Conservation (phyloP, 2,888 invertebrate species). For the Drosophila parthenogenetica region DNA sequence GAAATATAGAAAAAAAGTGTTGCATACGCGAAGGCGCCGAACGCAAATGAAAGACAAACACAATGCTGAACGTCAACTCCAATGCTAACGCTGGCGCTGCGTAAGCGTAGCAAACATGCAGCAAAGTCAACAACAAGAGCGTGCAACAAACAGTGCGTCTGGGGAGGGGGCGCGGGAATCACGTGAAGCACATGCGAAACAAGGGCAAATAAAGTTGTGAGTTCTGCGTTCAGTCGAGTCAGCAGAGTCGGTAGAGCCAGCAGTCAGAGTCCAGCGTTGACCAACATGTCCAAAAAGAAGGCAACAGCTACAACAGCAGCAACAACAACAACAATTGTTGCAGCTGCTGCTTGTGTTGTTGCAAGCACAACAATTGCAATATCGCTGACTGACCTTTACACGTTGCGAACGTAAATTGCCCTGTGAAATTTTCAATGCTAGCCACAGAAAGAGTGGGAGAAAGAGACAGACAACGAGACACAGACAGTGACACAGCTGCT, state of each 20-base stretch:
- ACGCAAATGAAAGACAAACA: constrained; percentile 76
- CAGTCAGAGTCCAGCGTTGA: constrained; percentile 28
- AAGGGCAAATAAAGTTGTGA: constrained; percentile 68
- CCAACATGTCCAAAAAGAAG: constrained; percentile 29
- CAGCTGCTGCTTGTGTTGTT: constrained; percentile 17
- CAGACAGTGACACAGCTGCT: constrained; percentile 34
- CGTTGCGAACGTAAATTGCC: constrained; percentile 56
- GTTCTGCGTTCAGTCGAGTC: constrained; percentile 62
- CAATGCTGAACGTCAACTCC: constrained; percentile 36
- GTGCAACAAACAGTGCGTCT: constrained; percentile 42
- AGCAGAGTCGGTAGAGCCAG: constrained; percentile 48
- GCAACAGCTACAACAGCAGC: background rate
- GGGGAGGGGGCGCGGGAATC: background rate
- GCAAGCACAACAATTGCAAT: constrained; percentile 39
- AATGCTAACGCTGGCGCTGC: constrained; percentile 54
- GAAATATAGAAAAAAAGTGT: constrained; percentile 29
- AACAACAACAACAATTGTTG: constrained; percentile 18
- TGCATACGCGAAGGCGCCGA: constrained; percentile 60
- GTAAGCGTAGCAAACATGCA: constrained; percentile 70
- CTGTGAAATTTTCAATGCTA: constrained; percentile 57
- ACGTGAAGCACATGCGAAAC: constrained; percentile 44
- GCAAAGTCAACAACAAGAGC: constrained; percentile 69
- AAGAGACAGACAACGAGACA: background rate
- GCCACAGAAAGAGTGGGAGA: constrained; percentile 31
- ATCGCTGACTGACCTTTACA: constrained; percentile 69